A percentile compares a stretch with the other conserved stretches of the same genome.
Evolutionary conservation across 1,140 invertebrate genomes (phyloP).

Genomic region (Dinothrombium tinctorium): DNA sequence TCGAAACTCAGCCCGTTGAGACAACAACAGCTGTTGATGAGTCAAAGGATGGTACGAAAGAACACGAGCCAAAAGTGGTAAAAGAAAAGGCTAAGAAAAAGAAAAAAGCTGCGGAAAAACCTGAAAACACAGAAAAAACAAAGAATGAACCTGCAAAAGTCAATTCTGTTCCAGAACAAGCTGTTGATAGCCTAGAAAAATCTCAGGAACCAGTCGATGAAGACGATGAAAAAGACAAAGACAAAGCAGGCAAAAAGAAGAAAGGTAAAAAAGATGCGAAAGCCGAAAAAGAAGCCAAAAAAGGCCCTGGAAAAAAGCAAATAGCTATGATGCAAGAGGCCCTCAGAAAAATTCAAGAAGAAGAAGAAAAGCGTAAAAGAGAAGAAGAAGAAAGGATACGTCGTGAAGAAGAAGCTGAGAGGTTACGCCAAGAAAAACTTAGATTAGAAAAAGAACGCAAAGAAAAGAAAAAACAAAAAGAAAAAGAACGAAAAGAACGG

Average conservation of each 20-base stretch:
- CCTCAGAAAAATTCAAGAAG: constrained; percentile 44
- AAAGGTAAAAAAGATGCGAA: constrained; percentile 10
- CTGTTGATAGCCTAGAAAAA: too few species aligned
- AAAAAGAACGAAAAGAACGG: constrained; percentile 76
- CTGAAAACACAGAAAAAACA: background rate
- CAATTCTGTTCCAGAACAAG: too few species aligned
- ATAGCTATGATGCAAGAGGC: constrained; percentile 10
- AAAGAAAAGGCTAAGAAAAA: background rate
- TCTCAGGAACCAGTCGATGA: background rate
- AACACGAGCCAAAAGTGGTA: background rate
- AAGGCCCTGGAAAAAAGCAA: constrained; percentile 8
- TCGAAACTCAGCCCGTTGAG: background rate
- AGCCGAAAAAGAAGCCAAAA: constrained; percentile 12
- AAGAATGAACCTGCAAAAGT: too few species aligned
- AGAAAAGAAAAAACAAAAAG: constrained; percentile 72
- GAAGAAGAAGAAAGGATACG: constrained; percentile 57
- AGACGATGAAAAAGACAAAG: too few species aligned
- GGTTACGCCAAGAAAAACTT: constrained; percentile 24
- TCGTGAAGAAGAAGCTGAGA: constrained; percentile 35
- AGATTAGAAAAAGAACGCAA: constrained; percentile 48
- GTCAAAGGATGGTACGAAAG: background rate
- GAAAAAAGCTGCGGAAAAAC: background rate
- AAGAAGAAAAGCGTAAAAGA: constrained; percentile 32
- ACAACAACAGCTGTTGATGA: background rate
- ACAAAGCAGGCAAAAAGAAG: constrained; percentile 15